Evolutionary conservation across 2,797 vertebrate species (phyloP).

Genomic region (Sebastes nivosus): DNA sequence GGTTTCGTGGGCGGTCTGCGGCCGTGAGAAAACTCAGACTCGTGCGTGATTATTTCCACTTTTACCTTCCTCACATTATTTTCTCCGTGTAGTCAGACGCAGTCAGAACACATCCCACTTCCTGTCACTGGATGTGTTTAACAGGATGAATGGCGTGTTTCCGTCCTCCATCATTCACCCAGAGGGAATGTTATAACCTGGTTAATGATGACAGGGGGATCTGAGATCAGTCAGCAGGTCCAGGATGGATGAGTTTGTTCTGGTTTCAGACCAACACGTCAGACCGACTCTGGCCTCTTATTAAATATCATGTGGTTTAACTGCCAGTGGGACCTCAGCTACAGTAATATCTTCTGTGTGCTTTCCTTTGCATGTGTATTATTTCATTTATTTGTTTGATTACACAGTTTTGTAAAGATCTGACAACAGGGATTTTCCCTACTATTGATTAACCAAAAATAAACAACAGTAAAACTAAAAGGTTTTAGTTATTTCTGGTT

Average conservation of each 20-base stretch:
- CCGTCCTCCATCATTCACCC: constrained; percentile 14
- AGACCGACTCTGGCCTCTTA: neutral
- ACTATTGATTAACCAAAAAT: too few species aligned
- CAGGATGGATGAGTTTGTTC: neutral
- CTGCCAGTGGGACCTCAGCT: too few species aligned
- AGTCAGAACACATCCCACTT: neutral
- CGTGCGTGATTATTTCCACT: constrained; percentile 48
- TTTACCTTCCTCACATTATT: constrained; percentile 28
- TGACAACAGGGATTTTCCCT: too few species aligned
- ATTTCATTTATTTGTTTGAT: too few species aligned
- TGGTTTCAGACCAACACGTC: neutral
- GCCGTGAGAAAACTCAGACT: constrained; percentile 36
- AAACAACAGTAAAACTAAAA: too few species aligned
- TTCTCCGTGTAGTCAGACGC: neutral
- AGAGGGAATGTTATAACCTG: neutral
- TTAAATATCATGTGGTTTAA: too few species aligned
- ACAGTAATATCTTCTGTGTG: too few species aligned
- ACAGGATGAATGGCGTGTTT: constrained; percentile 1
- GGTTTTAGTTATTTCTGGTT: too few species aligned
- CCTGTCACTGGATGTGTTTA: neutral
- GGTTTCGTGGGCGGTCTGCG: neutral
- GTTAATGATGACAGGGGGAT: neutral
- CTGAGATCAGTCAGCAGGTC: neutral
- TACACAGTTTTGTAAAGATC: too few species aligned
- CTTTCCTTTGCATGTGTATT: too few species aligned